Evolutionary conservation across 2,797 vertebrate genomes (phyloP), one percentile per base, ranked within the genome.

Genomic region (Eospalax fontanierii): DNA sequence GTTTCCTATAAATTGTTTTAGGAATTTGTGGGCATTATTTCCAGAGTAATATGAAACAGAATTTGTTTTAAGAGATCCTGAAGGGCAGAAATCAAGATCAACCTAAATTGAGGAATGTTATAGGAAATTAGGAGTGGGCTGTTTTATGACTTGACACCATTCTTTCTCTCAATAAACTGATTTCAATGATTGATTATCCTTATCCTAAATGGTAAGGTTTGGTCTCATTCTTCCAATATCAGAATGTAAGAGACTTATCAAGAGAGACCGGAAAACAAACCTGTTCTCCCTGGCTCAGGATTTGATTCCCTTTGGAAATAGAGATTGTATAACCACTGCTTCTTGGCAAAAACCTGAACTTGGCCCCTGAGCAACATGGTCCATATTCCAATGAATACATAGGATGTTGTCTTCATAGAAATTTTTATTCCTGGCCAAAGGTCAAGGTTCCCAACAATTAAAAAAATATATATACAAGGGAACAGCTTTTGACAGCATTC

Each of bases 41-140:
- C 50, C 71, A 81, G 35, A 90, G 54, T 76, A 73, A 88, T 66
- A 14, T 59, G 54, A 90, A 95, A 88, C 43, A 81, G 80, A 82
- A 83, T 96, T 92, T 91, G 78, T 79, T 78, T 35, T 86, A 38
- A 95, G 87, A 82, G 57, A 86, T 6, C 38, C 59, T 78, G 33
- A 83, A 46, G 33, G 43, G 18, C 38, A 78, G 22, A 80, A 84
- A 16, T 88, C 18, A 38, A 2, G 21, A 80, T 33, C 30, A 63
- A 92, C 28, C 65, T 80, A 83, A 80, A 76, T 28, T 30, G 70
- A 83, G 2, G 26, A 70, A 63, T 21, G 12, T 84, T 76, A 46
- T 0, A 87, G 66, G 50, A 86, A 89, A 86, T 57, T 68, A 81
- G 71, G 66, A 70, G 80, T 30, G 28, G 22, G 30, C 46, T 87